These are phyloP conservation scores for Olivierus martensii DNA, from an alignment of 1,140 invertebrate species.

Conservation along the genomic window DNA sequence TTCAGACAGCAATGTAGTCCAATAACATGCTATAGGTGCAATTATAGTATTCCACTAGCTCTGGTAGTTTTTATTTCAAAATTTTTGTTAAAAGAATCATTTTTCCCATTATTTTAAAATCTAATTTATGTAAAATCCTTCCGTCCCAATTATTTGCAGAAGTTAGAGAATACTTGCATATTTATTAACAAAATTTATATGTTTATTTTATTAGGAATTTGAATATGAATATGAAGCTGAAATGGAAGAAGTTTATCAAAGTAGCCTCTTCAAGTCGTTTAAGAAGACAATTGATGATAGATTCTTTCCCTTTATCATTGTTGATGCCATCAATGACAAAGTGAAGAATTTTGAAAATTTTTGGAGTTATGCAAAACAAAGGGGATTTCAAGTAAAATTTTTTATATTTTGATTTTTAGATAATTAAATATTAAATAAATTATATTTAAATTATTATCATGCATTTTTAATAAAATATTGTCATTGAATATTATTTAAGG, in stretches of 20 bases:
- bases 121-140: no score
- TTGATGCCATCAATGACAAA: constrained; percentile 74
- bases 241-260: constrained; percentile 65
- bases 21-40: no score
- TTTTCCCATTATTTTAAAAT: no score
- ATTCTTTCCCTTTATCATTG: constrained; percentile 83
- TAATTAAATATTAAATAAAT: constrained; percentile 3
- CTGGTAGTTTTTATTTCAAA: no score
- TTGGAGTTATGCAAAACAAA: constrained; percentile 70
- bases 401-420: constrained; percentile 3
- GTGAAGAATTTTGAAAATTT: constrained; percentile 64
- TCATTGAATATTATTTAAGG: constrained; percentile 37
- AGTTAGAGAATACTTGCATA: neutral
- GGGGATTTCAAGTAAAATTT: constrained; percentile 65
- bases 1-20: no score
- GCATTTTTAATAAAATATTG: constrained; percentile 3
- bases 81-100: no score
- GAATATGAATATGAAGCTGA: constrained; percentile 81
- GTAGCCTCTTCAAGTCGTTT: constrained; percentile 73
- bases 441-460: no score
- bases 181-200: neutral
- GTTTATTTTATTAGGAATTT: constrained; percentile 41
- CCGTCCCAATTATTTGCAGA: no score
- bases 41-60: no score
- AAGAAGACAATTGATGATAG: constrained; percentile 83